These are phyloP conservation scores for Silurus meridionalis DNA, from an alignment of 2,113 vertebrate species.

Conservation along the genomic window DNA sequence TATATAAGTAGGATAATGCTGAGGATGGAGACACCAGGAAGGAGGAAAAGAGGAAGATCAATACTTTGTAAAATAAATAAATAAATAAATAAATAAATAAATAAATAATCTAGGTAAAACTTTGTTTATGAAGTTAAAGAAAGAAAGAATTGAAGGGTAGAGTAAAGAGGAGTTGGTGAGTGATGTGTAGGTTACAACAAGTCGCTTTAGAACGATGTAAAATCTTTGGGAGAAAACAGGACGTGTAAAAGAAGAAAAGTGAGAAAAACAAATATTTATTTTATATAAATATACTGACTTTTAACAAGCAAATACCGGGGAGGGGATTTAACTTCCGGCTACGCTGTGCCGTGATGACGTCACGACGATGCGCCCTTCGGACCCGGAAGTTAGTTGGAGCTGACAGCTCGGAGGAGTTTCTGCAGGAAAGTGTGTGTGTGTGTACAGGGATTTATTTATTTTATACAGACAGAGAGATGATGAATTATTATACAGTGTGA, in stretches of 20 bases:
- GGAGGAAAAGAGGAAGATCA: too few species aligned
- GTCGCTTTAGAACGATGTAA: too few species aligned
- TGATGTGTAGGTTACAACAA: too few species aligned
- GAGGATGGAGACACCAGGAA: too few species aligned
- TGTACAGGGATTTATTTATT: background rate
- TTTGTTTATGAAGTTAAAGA: too few species aligned
- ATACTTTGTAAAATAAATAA: too few species aligned
- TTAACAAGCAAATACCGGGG: too few species aligned
- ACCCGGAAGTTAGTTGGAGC: constrained; percentile 15
- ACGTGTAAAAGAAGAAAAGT: background rate
- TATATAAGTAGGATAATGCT: too few species aligned
- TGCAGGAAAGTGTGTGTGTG: background rate
- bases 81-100: too few species aligned
- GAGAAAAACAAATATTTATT: background rate
- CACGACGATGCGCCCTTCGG: constrained; percentile 3
- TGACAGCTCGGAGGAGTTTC: background rate
- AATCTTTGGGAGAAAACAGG: background rate
- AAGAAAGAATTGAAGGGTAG: too few species aligned
- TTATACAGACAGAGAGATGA: background rate
- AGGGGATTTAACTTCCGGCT: background rate
- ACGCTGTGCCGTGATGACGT: background rate
- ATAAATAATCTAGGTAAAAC: too few species aligned
- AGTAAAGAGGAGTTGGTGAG: too few species aligned
- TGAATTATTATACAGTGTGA: background rate
- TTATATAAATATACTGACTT: background rate